A percentile compares a stretch with the other conserved stretches of the same genome.
phyloP scores from a whole-genome alignment of 2,113 vertebrate species.

The Mobula birostris region DNA sequence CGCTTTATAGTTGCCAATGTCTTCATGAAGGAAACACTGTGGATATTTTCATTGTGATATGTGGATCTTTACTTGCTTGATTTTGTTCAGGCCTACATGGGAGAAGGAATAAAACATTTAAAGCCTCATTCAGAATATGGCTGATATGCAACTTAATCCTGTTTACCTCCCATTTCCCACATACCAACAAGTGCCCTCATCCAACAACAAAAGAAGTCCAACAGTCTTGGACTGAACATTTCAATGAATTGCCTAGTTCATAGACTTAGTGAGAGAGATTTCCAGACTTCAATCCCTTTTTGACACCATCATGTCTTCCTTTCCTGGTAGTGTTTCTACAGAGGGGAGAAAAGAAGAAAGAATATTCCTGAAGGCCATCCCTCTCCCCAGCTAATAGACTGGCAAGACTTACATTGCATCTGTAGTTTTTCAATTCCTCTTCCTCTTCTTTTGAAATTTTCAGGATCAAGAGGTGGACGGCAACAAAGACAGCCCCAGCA shows the following conservation, averaged over 20 bases:
- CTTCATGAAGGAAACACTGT: background rate
- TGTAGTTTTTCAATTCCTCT: background rate
- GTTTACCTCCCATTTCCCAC: background rate
- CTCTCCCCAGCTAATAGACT: no score
- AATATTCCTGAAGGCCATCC: background rate
- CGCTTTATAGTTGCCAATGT: no score
- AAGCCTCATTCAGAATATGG: background rate
- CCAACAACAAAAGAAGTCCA: background rate
- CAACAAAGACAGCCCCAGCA: background rate
- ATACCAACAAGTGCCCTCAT: background rate
- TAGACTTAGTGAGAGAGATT: no score
- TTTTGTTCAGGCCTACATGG: background rate
- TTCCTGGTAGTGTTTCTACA: background rate
- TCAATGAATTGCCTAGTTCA: background rate
- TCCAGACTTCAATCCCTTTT: background rate
- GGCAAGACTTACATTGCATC: background rate
- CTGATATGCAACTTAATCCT: background rate
- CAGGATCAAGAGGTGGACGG: background rate
- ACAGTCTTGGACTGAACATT: background rate
- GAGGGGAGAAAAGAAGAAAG: background rate
- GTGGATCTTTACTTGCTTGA: background rate
- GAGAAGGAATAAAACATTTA: background rate
- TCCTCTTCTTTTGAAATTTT: background rate
- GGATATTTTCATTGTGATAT: background rate
- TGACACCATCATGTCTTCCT: background rate